Conservation (phyloP, 2,797 vertebrate species). For the Pseudochirops cupreus region DNA sequence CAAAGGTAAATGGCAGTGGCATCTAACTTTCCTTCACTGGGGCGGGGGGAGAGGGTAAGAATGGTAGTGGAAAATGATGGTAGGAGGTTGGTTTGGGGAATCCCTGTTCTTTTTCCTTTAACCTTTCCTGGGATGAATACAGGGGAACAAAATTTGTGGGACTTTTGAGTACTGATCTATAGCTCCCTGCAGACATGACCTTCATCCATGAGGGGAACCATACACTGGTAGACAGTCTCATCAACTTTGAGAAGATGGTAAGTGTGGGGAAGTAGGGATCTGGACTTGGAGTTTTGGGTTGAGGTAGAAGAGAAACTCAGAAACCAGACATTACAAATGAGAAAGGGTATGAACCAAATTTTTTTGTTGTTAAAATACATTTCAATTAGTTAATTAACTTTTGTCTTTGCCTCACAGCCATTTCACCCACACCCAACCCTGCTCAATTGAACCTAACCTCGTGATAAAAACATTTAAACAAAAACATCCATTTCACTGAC, state of each 20-base stretch:
- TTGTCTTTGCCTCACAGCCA: not conserved
- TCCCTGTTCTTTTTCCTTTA: not conserved
- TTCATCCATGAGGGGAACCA: conserved; percentile 98
- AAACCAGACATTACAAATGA: too few relatives aligned
- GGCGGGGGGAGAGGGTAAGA: not conserved
- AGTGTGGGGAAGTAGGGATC: conserved; percentile 59
- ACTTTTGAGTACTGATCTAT: not conserved
- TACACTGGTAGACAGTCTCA: conserved; percentile 92
- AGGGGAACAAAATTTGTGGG: not conserved
- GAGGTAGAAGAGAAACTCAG: not conserved
- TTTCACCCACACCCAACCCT: not conserved
- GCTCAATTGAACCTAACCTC: not conserved
- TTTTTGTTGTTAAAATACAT: not conserved
- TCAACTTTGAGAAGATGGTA: conserved; percentile 99
- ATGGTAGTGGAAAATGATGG: not conserved
- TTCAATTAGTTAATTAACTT: not conserved
- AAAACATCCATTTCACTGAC: not conserved
- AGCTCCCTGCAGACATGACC: conserved; percentile 91
- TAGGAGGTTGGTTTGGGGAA: not conserved
- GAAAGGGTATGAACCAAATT: not conserved
- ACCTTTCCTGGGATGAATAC: conserved; percentile 1
- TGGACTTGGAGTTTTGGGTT: not conserved
- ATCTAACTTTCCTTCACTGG: not conserved
- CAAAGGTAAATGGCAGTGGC: conserved; percentile 89
- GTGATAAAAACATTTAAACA: not conserved